Evolutionary conservation across 2,888 invertebrate genomes (phyloP), one percentile per base, ranked within the genome.

Genomic region (Meteorus colon): DNA sequence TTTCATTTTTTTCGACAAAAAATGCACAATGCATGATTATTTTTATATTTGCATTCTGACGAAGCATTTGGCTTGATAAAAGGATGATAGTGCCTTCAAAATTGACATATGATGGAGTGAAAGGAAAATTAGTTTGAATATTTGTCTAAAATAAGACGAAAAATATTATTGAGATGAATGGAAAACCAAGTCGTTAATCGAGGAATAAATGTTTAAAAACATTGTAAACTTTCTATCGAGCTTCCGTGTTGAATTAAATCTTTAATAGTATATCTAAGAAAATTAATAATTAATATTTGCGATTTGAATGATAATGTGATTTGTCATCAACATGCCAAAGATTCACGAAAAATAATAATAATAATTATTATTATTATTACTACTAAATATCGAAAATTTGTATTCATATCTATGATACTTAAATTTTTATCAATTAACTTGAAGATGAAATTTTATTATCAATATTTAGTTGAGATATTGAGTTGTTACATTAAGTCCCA

Each of bases 71-170:
- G 55, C 55, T 19, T 4, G n/a, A 24, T 8, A 31, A 31, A 31
- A 14, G 16, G 12, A 31, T 62, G 74, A 71, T 75, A 79, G 80
- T 81, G 79, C 81, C 81, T 81, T 80, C 79, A 76, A 80, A 81
- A 81, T 81, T 81, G 29, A 75, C 69, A 60, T 16, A 48, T 41
- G 76, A 71, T 73, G 70, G 48, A 75, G n/a, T n/a, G 24, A n/a
- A 5, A n/a, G 14, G n/a, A 19, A 62, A 60, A 60, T 45, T 59
- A 60, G 29, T 60, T 29, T 6, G 19, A 71, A 62, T 60, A 62
- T 62, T 55, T 55, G n/a, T n/a, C n/a, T 48, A 14, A 65, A n/a
- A 41, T 34, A 65, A 65, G 37, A 2, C 0, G 41, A 62, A 71
- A 37, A 24, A 45, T 59, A 37, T 55, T 8, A 55, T 37, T 12